Evolutionary conservation across 2,888 invertebrate genomes (phyloP).

Genomic region (Ormyrus pomaceus): DNA sequence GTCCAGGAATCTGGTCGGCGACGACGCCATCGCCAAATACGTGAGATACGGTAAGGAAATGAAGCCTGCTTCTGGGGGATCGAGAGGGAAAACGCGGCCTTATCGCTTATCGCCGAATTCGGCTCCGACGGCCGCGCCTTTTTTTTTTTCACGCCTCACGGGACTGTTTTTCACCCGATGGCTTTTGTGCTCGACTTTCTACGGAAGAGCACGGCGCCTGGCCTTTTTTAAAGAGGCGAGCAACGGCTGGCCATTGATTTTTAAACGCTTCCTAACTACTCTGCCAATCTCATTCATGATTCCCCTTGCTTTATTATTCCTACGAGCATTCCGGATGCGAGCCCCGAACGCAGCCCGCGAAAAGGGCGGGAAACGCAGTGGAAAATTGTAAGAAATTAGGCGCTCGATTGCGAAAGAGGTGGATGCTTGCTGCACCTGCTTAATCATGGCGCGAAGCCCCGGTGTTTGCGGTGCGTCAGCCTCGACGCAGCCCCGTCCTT

Average conservation of each 20-base stretch:
- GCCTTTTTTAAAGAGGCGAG: neutral
- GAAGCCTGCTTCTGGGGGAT: neutral
- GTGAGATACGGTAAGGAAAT: conserved; percentile 70
- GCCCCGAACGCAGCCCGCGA: no score
- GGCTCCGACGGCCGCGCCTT: conserved; percentile 29
- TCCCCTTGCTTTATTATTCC: no score
- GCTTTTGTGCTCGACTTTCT: no score
- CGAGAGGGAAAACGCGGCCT: conserved; percentile 9
- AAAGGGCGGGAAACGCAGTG: no score
- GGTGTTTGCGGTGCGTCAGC: conserved; percentile 53
- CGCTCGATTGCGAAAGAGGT: neutral
- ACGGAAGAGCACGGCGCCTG: neutral
- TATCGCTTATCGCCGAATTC: conserved; percentile 38
- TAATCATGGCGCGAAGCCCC: conserved; percentile 30
- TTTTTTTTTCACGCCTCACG: neutral
- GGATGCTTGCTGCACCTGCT: conserved; percentile 40
- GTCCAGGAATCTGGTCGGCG: conserved; percentile 52
- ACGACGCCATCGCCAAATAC: conserved; percentile 66
- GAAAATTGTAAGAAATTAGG: no score
- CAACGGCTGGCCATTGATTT: no score
- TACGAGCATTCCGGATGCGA: no score
- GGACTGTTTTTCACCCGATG: neutral
- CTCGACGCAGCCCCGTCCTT: conserved; percentile 39
- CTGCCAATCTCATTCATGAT: no score
- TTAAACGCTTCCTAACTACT: no score